A percentile compares a stretch with the other conserved stretches of the same genome.
Evolutionary conservation across 2,888 invertebrate species (phyloP).

Genomic region (Rhamnusium bicolor): DNA sequence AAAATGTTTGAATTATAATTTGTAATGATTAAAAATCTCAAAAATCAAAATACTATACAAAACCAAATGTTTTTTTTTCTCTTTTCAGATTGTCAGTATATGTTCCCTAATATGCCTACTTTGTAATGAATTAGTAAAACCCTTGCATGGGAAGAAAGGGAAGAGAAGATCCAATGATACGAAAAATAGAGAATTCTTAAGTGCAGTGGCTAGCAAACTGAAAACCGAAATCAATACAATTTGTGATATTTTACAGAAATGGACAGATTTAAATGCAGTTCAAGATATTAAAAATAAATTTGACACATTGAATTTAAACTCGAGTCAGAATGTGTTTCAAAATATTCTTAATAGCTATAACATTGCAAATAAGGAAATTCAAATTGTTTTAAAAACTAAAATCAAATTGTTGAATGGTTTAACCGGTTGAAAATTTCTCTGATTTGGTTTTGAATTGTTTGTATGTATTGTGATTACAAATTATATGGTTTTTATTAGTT

Average conservation of each 20-base stretch:
- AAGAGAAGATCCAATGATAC: constrained; percentile 74
- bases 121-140: constrained; percentile 73
- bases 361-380: constrained; percentile 73
- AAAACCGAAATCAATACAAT: constrained; percentile 67
- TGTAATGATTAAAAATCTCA: no score
- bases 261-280: constrained; percentile 68
- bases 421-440: constrained; percentile 25
- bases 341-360: constrained; percentile 73
- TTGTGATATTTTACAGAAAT: constrained; percentile 70
- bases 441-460: constrained; percentile 43
- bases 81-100: constrained; percentile 74
- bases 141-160: constrained; percentile 73
- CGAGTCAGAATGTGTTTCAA: constrained; percentile 70
- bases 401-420: constrained; percentile 69
- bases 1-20: no score
- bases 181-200: constrained; percentile 70
- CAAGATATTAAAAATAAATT: constrained; percentile 69
- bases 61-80: no score
- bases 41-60: no score
- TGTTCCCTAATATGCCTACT: constrained; percentile 74
- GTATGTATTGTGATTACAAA: constrained; percentile 46
- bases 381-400: constrained; percentile 74
- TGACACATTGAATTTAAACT: constrained; percentile 67
- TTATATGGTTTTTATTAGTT: constrained; percentile 37
- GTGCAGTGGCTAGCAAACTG: constrained; percentile 53